These are phyloP conservation scores for Frieseomelitta varia DNA, from an alignment of 1,140 invertebrate genomes.

Conservation along the genomic window DNA sequence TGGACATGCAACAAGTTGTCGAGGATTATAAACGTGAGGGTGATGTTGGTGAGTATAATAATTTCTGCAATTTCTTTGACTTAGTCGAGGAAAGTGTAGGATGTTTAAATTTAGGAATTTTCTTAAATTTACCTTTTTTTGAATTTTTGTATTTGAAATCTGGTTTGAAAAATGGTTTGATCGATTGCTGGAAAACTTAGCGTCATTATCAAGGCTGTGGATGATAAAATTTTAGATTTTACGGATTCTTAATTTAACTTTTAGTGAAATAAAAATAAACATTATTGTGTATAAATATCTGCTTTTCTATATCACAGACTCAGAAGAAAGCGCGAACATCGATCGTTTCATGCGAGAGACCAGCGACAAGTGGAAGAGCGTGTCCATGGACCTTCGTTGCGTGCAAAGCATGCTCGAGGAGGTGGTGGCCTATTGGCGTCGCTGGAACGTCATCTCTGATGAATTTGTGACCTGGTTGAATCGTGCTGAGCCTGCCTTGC, in stretches of 20 bases:
- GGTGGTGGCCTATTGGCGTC: slow-evolving; percentile 93
- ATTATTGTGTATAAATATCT: background rate
- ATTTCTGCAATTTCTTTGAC: background rate
- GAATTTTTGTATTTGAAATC: too few species aligned
- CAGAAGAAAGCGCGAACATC: slow-evolving; percentile 89
- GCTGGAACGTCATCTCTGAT: slow-evolving; percentile 88
- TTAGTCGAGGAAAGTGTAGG: background rate
- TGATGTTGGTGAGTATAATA: slow-evolving; percentile 87
- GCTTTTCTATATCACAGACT: slow-evolving; percentile 80
- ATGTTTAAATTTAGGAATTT: background rate
- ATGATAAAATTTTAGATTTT: too few species aligned
- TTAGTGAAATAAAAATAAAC: too few species aligned
- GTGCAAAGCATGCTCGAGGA: slow-evolving; percentile 95
- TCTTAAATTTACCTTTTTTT: background rate
- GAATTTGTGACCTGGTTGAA: slow-evolving; percentile 91
- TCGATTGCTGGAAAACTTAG: too few species aligned
- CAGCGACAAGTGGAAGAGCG: slow-evolving; percentile 93
- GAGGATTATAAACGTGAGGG: slow-evolving; percentile 95
- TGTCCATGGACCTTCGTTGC: slow-evolving; percentile 94
- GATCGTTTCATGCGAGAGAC: slow-evolving; percentile 93
- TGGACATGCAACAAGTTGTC: slow-evolving; percentile 95
- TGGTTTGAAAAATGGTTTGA: too few species aligned
- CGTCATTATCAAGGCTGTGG: too few species aligned
- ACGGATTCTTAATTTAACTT: too few species aligned
- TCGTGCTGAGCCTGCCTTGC: slow-evolving; percentile 89